Percentiles rank a stretch among this genome's conserved stretches.
Conservation (phyloP, 2,113 vertebrate genomes). For the Brienomyrus brachyistius region DNA sequence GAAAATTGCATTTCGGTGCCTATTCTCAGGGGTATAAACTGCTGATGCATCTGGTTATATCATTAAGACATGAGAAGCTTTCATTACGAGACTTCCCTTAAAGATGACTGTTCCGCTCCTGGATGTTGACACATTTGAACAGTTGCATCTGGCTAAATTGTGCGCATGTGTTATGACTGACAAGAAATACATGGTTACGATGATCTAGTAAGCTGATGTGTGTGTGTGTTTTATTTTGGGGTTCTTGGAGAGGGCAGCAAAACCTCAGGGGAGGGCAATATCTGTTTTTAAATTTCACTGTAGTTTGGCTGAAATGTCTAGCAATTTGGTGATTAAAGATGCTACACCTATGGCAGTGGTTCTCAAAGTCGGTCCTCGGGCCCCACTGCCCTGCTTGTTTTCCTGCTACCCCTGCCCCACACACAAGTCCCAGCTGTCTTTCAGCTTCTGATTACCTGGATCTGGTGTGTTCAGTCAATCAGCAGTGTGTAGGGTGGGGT, state of each 20-base stretch:
- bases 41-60: neutral
- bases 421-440: no score
- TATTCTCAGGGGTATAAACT: neutral
- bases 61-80: neutral
- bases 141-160: neutral
- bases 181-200: neutral
- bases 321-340: neutral
- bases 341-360: neutral
- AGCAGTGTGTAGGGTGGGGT: no score
- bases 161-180: neutral
- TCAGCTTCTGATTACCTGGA: no score
- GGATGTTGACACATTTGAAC: neutral
- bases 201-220: neutral
- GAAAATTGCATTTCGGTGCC: neutral
- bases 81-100: neutral
- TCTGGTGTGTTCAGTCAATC: no score
- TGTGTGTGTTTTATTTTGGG: neutral
- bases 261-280: neutral
- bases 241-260: neutral
- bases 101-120: neutral
- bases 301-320: neutral
- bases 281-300: neutral
- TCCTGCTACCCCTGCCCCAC: no score
- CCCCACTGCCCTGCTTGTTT: no score
- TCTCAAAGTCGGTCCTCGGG: no score